These are phyloP conservation scores for Rhipidura dahli DNA, from an alignment of 2,113 vertebrate genomes.

Conservation along the genomic window DNA sequence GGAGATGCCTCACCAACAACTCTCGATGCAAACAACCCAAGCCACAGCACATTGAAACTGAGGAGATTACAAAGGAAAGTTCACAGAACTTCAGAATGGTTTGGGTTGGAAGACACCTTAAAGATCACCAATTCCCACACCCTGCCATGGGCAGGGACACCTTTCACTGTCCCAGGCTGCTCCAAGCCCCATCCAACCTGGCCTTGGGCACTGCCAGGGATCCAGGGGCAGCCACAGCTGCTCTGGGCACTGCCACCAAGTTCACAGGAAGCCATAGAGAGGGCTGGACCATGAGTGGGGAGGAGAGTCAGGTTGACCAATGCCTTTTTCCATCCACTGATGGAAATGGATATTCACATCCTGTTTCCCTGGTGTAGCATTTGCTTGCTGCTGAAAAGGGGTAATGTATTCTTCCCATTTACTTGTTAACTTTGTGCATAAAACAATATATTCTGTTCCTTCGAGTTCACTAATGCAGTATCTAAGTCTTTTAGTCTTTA, in stretches of 20 bases:
- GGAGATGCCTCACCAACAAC: neutral
- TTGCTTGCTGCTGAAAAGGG: neutral
- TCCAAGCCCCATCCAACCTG: neutral
- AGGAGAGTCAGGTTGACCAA: neutral
- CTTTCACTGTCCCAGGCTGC: neutral
- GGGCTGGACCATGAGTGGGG: neutral
- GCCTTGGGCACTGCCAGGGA: neutral
- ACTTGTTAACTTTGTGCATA: neutral
- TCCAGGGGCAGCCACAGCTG: neutral
- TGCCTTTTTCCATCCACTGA: neutral
- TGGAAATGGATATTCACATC: neutral
- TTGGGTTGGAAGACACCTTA: neutral
- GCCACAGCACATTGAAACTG: neutral
- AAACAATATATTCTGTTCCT: neutral
- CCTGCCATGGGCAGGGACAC: neutral
- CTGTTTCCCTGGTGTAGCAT: neutral
- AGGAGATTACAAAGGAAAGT: neutral
- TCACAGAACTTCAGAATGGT: neutral
- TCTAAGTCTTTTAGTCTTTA: neutral
- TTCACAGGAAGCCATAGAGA: neutral
- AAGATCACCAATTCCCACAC: rapidly evolving
- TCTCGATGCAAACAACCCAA: neutral
- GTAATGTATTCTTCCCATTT: neutral
- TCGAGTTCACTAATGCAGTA: neutral
- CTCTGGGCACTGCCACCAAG: neutral